Evolutionary conservation across 1,140 invertebrate genomes (phyloP).

Genomic region (Drosophila saltans): DNA sequence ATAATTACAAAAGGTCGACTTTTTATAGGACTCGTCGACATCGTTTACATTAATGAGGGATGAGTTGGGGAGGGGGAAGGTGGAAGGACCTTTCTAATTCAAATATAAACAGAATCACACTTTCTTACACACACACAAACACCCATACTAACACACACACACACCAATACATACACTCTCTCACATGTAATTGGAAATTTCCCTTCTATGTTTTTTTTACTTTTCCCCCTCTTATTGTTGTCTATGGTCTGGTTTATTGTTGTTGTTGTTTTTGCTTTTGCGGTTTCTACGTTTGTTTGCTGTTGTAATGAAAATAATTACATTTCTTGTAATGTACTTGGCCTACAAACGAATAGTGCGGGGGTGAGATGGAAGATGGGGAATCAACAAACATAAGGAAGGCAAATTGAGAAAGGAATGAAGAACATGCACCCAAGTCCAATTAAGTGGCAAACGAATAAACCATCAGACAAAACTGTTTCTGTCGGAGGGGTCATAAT

Average conservation of each 20-base stretch:
- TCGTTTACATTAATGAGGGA: conserved; percentile 66
- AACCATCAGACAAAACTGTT: conserved; percentile 62
- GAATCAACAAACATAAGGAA: conserved; percentile 26
- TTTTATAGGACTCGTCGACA: conserved; percentile 53
- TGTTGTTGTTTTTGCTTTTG: conserved; percentile 20
- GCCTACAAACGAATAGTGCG: background rate
- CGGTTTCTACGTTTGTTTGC: conserved; percentile 30
- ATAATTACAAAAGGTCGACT: conserved; percentile 71
- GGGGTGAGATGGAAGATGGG: background rate
- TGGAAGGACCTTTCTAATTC: conserved; percentile 31
- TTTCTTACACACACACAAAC: conserved; percentile 13
- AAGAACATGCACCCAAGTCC: conserved; percentile 17
- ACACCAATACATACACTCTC: conserved; percentile 20
- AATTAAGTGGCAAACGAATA: conserved; percentile 71
- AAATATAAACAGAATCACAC: conserved; percentile 42
- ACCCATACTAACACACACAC: background rate
- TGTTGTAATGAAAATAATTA: conserved; percentile 72
- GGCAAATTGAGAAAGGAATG: background rate
- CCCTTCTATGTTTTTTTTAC: background rate
- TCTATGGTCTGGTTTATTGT: conserved; percentile 7
- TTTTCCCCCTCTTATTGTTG: conserved; percentile 2
- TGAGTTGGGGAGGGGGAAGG: background rate
- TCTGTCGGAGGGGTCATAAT: conserved; percentile 51
- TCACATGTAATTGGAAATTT: conserved; percentile 11
- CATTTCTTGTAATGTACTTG: conserved; percentile 50